Evolutionary conservation across 1,140 invertebrate genomes (phyloP), one percentile per base, ranked within the genome.

Genomic region (Sarcophaga bullata): DNA sequence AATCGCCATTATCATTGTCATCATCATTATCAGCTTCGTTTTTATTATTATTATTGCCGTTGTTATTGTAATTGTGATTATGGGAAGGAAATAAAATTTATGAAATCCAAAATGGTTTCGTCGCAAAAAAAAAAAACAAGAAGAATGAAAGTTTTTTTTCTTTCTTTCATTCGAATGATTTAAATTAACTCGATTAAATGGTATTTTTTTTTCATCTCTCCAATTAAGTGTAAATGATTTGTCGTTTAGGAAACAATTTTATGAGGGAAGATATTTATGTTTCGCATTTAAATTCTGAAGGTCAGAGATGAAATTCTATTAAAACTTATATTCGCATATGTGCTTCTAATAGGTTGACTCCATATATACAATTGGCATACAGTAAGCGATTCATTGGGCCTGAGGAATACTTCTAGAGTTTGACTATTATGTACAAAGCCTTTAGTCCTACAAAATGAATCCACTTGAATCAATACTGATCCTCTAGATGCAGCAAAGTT

Each of bases 171-270:
- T 68, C 7, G 19, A 68, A 68, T 19, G 17, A 9, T 68, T 68
- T n/a, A n/a, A 68, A 19, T 68, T 68, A 25, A 68, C n/a, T 68
- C 19, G 62, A 68, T 68, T 62, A 15, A 62, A 62, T 62, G 54
- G 54, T 62, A 15, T 9, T 68, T 68, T 37, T 37, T 37, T 37
- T 68, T 68, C 13, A 13, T n/a, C n/a, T n/a, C 54, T 58, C 13
- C 19, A 68, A 68, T 68, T 68, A 68, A 68, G 62, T 68, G 62
- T 68, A 68, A 68, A 68, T 68, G 62, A 68, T 68, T 68, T 68
- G 62, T 68, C 15, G 62, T 68, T 68, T 8, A 68, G 19, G 10
- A 19, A 19, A 19, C 17, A 19, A 19, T 19, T 17, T 0, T 17
- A 19, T 68, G 62, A 9, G 62, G 62, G 62, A 17, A 4, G 25